Conservation (phyloP, 1,140 invertebrate genomes). For the Cheumatopsyche charites region DNA sequence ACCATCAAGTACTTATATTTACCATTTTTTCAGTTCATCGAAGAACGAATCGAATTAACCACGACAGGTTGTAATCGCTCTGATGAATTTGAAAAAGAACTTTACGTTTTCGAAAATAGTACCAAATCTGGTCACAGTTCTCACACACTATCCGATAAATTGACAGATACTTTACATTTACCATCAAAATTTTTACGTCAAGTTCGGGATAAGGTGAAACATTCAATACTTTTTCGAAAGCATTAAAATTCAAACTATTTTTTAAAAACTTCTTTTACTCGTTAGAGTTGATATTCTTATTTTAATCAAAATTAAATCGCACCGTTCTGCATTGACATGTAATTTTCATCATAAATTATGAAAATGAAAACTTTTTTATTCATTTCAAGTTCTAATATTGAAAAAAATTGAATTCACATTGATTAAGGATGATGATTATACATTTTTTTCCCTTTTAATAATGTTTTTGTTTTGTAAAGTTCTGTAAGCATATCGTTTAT, state of each 20-base stretch:
- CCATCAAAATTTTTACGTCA: conserved; percentile 29
- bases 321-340: too few species aligned
- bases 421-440: too few species aligned
- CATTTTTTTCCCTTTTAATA: too few species aligned
- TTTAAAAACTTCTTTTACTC: too few species aligned
- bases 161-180: conserved; percentile 20
- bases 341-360: too few species aligned
- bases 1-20: neutral
- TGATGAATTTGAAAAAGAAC: conserved; percentile 38
- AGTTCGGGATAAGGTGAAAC: conserved; percentile 33
- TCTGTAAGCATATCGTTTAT: too few species aligned
- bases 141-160: conserved; percentile 1
- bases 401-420: too few species aligned
- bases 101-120: conserved; percentile 23
- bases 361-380: too few species aligned
- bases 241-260: neutral
- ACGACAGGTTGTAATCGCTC: conserved; percentile 9
- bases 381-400: too few species aligned
- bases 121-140: conserved; percentile 2
- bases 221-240: conserved; percentile 13
- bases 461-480: too few species aligned
- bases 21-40: conserved; percentile 37
- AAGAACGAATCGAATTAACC: conserved; percentile 31
- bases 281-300: too few species aligned
- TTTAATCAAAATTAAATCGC: too few species aligned